Percentiles rank a stretch among this genome's conserved stretches.
phyloP scores from a whole-genome alignment of 2,113 vertebrate genomes.

The Nerophis ophidion region DNA sequence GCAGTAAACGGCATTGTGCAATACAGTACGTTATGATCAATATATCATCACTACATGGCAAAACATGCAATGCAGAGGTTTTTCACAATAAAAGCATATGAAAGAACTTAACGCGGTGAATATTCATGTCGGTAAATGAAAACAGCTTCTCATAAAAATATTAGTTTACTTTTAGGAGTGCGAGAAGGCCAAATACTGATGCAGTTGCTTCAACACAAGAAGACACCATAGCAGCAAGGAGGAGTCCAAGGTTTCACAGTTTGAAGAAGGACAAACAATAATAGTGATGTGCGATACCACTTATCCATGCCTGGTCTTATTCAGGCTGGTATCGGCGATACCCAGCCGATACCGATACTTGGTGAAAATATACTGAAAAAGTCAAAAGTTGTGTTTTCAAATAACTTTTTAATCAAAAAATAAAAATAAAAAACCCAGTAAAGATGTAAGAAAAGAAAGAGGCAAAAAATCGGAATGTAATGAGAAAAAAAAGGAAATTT shows the following conservation, averaged over 20 bases:
- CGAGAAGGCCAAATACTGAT: conserved; percentile 29
- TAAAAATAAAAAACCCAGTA: too few species aligned
- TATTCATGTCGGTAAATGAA: conserved; percentile 32
- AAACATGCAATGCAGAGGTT: conserved; percentile 50
- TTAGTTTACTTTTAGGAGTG: neutral
- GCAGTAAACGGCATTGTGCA: conserved; percentile 64
- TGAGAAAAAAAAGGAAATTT: too few species aligned
- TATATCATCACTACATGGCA: conserved; percentile 56
- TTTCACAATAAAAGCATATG: conserved; percentile 51
- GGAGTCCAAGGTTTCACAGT: conserved; percentile 69
- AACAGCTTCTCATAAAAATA: conserved; percentile 24
- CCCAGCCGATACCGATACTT: too few species aligned
- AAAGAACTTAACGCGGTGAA: conserved; percentile 45
- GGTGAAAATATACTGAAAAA: too few species aligned
- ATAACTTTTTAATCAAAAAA: too few species aligned
- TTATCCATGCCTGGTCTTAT: too few species aligned
- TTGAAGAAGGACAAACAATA: conserved; percentile 12
- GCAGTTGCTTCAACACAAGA: conserved; percentile 31
- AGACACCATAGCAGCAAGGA: conserved; percentile 69
- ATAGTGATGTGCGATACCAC: too few species aligned
- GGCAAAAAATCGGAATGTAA: too few species aligned
- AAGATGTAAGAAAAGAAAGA: too few species aligned
- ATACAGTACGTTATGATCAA: conserved; percentile 63
- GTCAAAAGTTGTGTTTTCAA: too few species aligned
- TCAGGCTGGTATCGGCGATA: too few species aligned